These are phyloP conservation scores for Crax fasciolata DNA, from an alignment of 2,797 vertebrate genomes.

Conservation along the genomic window DNA sequence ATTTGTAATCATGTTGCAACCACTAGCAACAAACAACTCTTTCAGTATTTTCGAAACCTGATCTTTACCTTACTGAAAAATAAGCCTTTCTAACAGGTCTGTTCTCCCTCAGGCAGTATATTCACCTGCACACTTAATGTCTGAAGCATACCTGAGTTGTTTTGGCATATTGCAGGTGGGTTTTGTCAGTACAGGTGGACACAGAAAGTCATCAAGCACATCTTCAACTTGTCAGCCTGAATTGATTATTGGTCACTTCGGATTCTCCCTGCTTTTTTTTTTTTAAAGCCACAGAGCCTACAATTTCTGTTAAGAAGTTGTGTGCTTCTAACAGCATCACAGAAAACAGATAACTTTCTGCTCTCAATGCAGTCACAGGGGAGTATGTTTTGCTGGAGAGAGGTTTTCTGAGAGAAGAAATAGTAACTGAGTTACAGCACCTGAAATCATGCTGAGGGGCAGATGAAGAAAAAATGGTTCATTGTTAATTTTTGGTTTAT, in stretches of 20 bases:
- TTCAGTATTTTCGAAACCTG: neutral
- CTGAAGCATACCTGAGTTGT: neutral
- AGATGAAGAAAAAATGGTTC: neutral
- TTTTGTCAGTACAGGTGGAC: neutral
- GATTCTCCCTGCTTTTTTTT: neutral
- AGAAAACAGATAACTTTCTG: neutral
- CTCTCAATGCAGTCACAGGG: neutral
- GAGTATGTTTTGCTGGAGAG: neutral
- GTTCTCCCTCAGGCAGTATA: neutral
- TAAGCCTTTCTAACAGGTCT: neutral
- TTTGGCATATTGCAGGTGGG: neutral
- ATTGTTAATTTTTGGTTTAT: slow-evolving; percentile 4
- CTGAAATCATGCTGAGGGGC: neutral
- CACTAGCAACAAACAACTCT: neutral
- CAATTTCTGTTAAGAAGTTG: neutral
- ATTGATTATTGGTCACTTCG: neutral
- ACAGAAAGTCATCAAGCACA: neutral
- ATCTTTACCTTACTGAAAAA: neutral
- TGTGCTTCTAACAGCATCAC: neutral
- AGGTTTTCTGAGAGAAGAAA: neutral
- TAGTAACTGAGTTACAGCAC: neutral
- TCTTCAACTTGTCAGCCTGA: neutral
- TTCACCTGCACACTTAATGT: neutral
- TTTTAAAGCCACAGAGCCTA: neutral
- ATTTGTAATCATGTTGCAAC: neutral